These are phyloP conservation scores for Heterohyrax brucei DNA, from an alignment of 2,797 vertebrate species.

Conservation along the genomic window DNA sequence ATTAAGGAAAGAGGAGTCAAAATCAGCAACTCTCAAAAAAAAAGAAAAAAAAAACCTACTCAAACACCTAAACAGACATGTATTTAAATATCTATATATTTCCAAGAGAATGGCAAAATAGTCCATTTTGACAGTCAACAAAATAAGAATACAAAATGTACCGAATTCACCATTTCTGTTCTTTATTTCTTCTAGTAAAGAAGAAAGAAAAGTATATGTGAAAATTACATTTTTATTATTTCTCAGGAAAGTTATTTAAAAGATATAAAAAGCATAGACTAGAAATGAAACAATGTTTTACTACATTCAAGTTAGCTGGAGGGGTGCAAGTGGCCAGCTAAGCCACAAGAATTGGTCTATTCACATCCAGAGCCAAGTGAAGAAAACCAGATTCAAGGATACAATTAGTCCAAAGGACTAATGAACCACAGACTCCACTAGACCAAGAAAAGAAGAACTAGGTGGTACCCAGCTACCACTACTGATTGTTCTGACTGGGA, in stretches of 20 bases:
- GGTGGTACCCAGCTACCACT: too few species aligned
- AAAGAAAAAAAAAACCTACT: not conserved
- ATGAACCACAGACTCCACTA: too few species aligned
- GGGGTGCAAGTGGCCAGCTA: too few species aligned
- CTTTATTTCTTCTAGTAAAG: not conserved
- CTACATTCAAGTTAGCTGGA: not conserved
- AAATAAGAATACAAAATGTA: constrained; percentile 49
- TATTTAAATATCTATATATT: not conserved
- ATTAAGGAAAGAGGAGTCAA: not conserved
- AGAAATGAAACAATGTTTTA: not conserved
- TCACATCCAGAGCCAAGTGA: too few species aligned
- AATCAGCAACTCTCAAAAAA: constrained; percentile 29
- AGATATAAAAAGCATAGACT: not conserved
- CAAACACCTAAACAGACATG: not conserved
- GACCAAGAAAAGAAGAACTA: too few species aligned
- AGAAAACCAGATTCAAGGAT: too few species aligned
- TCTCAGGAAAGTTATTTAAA: constrained; percentile 1
- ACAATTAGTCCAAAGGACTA: too few species aligned
- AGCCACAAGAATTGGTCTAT: too few species aligned
- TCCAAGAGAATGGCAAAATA: constrained; percentile 50
- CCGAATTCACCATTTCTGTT: constrained; percentile 36
- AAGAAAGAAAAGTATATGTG: not conserved
- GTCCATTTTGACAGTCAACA: constrained; percentile 11
- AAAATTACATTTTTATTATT: not conserved
- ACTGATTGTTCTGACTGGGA: too few species aligned